phyloP scores from a whole-genome alignment of 2,113 vertebrate species.

The Ammospiza nelsoni region DNA sequence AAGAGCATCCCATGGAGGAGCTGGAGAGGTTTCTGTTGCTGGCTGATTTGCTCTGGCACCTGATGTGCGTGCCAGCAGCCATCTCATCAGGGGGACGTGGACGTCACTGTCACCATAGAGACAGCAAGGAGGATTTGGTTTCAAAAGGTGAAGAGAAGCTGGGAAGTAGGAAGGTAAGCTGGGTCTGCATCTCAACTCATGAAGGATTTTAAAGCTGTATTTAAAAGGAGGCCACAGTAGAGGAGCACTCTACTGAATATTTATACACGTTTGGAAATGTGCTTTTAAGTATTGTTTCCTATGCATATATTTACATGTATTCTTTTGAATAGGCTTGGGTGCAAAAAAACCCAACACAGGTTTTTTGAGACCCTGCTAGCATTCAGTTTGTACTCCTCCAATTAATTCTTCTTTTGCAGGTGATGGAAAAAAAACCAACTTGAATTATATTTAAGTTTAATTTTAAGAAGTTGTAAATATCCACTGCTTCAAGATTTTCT shows the following conservation, averaged over 20 bases:
- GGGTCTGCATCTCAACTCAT: neutral
- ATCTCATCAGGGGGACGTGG: neutral
- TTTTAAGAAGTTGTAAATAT: neutral
- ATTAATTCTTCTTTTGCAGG: neutral
- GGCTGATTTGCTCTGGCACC: neutral
- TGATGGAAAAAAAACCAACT: neutral
- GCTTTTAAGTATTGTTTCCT: neutral
- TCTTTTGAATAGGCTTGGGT: neutral
- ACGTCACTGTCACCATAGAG: constrained; percentile 73
- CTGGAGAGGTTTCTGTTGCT: neutral
- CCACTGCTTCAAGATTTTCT: neutral
- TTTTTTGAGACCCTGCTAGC: neutral
- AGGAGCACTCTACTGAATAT: neutral
- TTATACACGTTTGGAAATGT: neutral
- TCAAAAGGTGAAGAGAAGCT: constrained; percentile 64
- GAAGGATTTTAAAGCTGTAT: neutral
- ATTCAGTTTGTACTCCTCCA: neutral
- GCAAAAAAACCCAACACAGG: neutral
- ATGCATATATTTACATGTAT: neutral
- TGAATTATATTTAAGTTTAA: neutral
- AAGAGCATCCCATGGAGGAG: neutral
- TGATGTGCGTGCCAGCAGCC: neutral
- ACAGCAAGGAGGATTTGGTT: constrained; percentile 65
- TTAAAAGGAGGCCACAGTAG: neutral
- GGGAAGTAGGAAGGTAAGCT: constrained; percentile 53